phyloP scores from a whole-genome alignment of 1,140 invertebrate genomes.

The Drosophila sturtevanti region DNA sequence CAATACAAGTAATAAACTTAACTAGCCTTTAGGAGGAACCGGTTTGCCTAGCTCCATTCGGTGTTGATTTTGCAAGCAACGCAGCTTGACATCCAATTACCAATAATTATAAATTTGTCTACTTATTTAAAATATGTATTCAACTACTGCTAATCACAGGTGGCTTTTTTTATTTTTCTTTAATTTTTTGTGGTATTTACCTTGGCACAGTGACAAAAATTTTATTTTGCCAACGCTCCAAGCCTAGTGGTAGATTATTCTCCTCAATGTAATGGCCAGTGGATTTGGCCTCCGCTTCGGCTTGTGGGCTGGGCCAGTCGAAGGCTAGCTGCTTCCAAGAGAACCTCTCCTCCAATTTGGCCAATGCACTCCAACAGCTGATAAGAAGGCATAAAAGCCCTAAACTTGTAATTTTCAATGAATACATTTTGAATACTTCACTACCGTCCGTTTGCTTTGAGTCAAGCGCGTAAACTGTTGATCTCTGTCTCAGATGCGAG shows the following conservation, averaged over 20 bases:
- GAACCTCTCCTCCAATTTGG: conserved; percentile 85
- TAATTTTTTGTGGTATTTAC: conserved; percentile 67
- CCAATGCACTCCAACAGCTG: conserved; percentile 39
- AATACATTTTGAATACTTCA: conserved; percentile 33
- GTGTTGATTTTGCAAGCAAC: conserved; percentile 57
- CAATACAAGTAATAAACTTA: conserved; percentile 16
- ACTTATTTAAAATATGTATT: conserved; percentile 27
- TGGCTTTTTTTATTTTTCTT: conserved; percentile 9
- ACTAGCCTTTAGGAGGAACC: conserved; percentile 42
- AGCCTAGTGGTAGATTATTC: conserved; percentile 89
- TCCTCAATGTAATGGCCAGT: conserved; percentile 86
- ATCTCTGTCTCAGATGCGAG: conserved; percentile 29
- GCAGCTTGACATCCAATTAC: conserved; percentile 56
- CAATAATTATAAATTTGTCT: conserved; percentile 20
- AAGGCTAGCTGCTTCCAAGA: conserved; percentile 88
- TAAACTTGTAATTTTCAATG: conserved; percentile 36
- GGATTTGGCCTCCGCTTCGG: conserved; percentile 85
- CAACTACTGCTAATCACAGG: conserved; percentile 27
- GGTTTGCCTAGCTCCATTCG: conserved; percentile 52
- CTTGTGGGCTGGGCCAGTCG: conserved; percentile 86
- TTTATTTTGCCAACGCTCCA: conserved; percentile 89
- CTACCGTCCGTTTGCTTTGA: conserved; percentile 35
- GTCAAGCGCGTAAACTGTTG: conserved; percentile 54
- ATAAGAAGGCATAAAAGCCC: conserved; percentile 56
- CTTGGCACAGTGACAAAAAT: conserved; percentile 89